Evolutionary conservation across 2,113 vertebrate genomes (phyloP).

Genomic region (Danio rerio): GRCz12tu NC_133191.1:7267001-7267500

Average conservation of each 20-base stretch:
- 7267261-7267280: constrained; percentile 36
- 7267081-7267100: too few species aligned
- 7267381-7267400: constrained; percentile 24
- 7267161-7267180: constrained; percentile 54
- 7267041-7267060: too few species aligned
- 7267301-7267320: constrained; percentile 62
- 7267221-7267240: background rate
- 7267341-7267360: constrained; percentile 34
- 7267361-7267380: constrained; percentile 14
- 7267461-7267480: background rate
- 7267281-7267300: constrained; percentile 40
- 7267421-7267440: background rate
- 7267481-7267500: background rate
- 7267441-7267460: background rate
- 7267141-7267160: constrained; percentile 39
- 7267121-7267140: background rate
- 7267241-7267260: constrained; percentile 56
- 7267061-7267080: too few species aligned
- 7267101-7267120: background rate
- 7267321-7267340: constrained; percentile 54
- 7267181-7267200: constrained; percentile 63
- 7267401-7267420: background rate
- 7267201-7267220: constrained; percentile 21
- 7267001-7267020: too few species aligned
- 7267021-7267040: too few species aligned